A percentile compares a stretch with the other conserved stretches of the same genome.
Conservation (phyloP, 2,113 vertebrate genomes). For the mouse (Mus musculus) region GRCm39 chr14:11623501-11624000, state of each 20-base stretch:
- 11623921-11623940: background rate
- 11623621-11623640: background rate
- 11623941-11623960: background rate
- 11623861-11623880: background rate
- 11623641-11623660: background rate
- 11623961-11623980: background rate
- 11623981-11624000: background rate
- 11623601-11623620: background rate
- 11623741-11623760: conserved; percentile 1
- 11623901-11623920: background rate
- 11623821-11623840: background rate
- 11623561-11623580: conserved; percentile 46
- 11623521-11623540: background rate
- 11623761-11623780: conserved; percentile 11
- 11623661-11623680: conserved; percentile 46
- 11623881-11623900: background rate
- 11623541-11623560: background rate
- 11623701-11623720: background rate
- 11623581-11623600: conserved; percentile 1
- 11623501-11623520: background rate
- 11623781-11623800: background rate
- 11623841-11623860: background rate
- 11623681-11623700: background rate
- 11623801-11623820: background rate
- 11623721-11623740: background rate